Conservation (phyloP, 1,140 invertebrate genomes). For the Triops longicaudatus region DNA sequence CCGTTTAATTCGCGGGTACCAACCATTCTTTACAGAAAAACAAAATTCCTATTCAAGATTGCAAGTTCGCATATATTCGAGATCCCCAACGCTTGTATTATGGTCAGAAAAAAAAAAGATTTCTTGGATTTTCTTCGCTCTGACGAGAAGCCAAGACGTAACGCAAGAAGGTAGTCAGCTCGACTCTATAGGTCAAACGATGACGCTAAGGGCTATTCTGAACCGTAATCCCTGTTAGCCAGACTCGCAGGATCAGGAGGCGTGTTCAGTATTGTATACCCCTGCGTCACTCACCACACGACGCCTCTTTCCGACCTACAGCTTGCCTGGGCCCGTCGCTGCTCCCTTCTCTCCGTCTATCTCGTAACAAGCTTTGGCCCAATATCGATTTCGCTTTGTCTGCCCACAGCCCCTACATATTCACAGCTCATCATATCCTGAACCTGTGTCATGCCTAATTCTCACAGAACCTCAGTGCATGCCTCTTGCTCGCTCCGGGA, state of each 20-base stretch:
- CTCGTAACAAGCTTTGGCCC: background rate
- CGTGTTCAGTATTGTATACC: background rate
- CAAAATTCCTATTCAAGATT: too few species aligned
- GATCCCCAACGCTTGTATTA: too few species aligned
- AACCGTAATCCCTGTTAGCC: background rate
- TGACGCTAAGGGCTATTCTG: too few species aligned
- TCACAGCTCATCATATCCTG: background rate
- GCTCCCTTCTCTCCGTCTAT: background rate
- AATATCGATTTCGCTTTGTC: slow-evolving; percentile 12
- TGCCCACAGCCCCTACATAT: background rate
- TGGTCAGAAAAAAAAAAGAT: too few species aligned
- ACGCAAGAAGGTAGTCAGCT: too few species aligned
- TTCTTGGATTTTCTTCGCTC: too few species aligned
- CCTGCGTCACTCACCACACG: background rate
- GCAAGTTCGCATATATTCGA: too few species aligned
- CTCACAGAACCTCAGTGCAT: background rate
- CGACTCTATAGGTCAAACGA: too few species aligned
- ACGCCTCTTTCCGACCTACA: background rate
- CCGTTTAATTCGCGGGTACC: too few species aligned
- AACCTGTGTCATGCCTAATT: background rate
- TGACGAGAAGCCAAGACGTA: too few species aligned
- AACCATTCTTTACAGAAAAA: too few species aligned
- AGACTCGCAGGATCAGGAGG: background rate
- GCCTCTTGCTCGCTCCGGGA: background rate
- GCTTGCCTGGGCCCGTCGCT: background rate